phyloP scores from a whole-genome alignment of 2,888 invertebrate genomes.

The Sarcophaga variegata region DNA sequence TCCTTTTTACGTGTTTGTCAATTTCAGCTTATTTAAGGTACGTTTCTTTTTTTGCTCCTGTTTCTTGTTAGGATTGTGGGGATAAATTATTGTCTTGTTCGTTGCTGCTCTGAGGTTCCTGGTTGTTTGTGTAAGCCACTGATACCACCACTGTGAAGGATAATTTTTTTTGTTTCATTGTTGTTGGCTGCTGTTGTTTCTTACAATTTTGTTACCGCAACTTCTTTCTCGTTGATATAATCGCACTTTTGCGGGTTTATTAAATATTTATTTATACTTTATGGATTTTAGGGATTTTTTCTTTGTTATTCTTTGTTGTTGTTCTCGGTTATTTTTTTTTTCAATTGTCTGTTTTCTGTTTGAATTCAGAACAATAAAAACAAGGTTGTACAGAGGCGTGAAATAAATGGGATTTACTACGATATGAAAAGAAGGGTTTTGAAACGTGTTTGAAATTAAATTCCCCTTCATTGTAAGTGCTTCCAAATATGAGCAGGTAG shows the following conservation, averaged over 20 bases:
- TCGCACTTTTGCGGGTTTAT: conserved; percentile 66
- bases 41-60: not conserved
- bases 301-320: conserved; percentile 7
- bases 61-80: not conserved
- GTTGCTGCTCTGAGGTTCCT: not conserved
- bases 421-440: too few species aligned
- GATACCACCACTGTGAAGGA: not conserved
- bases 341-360: conserved; percentile 2
- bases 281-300: conserved; percentile 60
- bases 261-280: conserved; percentile 66
- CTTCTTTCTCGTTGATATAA: conserved; percentile 56
- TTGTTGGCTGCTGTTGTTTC: conserved; percentile 35
- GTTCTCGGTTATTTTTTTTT: conserved; percentile 19
- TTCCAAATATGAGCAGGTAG: too few species aligned
- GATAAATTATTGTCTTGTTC: not conserved
- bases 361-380: not conserved
- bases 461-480: too few species aligned
- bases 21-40: conserved; percentile 25
- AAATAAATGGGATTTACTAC: not conserved
- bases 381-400: not conserved
- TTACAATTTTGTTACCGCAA: conserved; percentile 58
- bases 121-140: not conserved
- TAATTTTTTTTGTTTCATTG: conserved; percentile 5
- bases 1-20: conserved; percentile 18
- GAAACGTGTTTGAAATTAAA: too few species aligned